Evolutionary conservation across 2,888 invertebrate species (phyloP), one percentile per base, ranked within the genome.

Genomic region (Morpho achilles): DNA sequence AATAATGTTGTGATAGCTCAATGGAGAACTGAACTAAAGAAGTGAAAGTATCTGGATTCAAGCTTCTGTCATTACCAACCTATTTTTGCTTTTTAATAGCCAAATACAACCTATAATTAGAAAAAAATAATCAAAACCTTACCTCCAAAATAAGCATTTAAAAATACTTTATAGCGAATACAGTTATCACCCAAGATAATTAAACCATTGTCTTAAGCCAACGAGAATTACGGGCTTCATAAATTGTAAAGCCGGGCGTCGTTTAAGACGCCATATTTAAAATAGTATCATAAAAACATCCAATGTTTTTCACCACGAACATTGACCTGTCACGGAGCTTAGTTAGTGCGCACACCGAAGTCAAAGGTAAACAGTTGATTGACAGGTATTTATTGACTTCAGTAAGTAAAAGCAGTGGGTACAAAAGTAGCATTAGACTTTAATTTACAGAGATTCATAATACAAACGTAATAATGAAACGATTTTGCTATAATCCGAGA

Each of bases 181-280:
- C 79, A 81, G 82, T 87, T 86, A 88, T 82, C 84, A 80, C 83
- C 79, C 71, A 71, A 76, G 75, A 85, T 87, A 87, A 88, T 88
- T 88, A 88, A 86, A 82, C 82, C 86, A 86, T 88, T 88, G 88
- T 88, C 79, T 88, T 78, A 68, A 71, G 69, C 73, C 72, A 76
- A 75, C 76, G 77, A 79, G 83, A 86, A 83, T 86, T 85, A 88
- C 80, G 76, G 75, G 74, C 73, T 67, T 76, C 82, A 81, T 88
- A 87, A 89, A 88, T 83, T 75, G 72, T 79, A 72, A 70, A 74
- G 77, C 73, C 70, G 68, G 69, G 76, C 70, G 73, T 76, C 76
- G 74, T 82, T 83, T 80, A 73, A 76, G 80, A 81, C 69, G 80
- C 79, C 82, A 85, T 87, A 85, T 88, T 87, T 86, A 87, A 88